Base-by-base conservation (phyloP, 2,113 vertebrate genomes). In the Barbus barbus region DNA sequence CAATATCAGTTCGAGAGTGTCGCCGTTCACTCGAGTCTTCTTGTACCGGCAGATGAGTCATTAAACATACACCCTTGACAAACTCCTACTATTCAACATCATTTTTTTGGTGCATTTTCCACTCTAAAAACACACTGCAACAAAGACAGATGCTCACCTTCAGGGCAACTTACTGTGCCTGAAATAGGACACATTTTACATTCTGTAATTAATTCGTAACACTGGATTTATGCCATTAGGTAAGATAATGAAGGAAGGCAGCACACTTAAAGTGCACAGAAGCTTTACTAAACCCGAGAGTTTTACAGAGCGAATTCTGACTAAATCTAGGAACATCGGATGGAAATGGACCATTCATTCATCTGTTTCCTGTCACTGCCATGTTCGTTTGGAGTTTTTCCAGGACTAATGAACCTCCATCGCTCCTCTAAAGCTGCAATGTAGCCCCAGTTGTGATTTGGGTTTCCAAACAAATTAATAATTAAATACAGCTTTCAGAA, bases 401-500 rank as follows among this genome's bases (percentile, higher is more conserved):
- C 18, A 72, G 8, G 26, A 26, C 85, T 78, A 84, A 85, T 87
- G 48, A 86, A 85, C 71, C 51, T 72, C 22, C 3, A 80, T 71
- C 88, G 61, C 72, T 79, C 31, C 61, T 87, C 87, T 84, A 74
- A 71, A 87, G 88, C 86, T 83, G 79, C 78, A 83, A 85, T 73
- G 71, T 88, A 84, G 87, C 88, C 60, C 88, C 90, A 91, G 88
- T 87, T 90, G 87, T 89, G 89, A 86, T 90, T 86, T 78, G 85
- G 86, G 85, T 83, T 89, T 91, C 88, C 88, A 90, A 91, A 91
- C 87, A 87, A 85, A 90, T 93, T 13, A 93, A 92, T 92, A 90
- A 92, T 93, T 93, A 31, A 93, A 85, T 79, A 75, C 71, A 82
- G 69, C 89, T 90, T 92, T 90, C 77, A 88, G 83, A 88, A 85